A percentile compares a stretch with the other conserved stretches of the same genome.
Evolutionary conservation across 2,797 vertebrate genomes (phyloP).

Genomic region (Clarias platycephalus): DNA sequence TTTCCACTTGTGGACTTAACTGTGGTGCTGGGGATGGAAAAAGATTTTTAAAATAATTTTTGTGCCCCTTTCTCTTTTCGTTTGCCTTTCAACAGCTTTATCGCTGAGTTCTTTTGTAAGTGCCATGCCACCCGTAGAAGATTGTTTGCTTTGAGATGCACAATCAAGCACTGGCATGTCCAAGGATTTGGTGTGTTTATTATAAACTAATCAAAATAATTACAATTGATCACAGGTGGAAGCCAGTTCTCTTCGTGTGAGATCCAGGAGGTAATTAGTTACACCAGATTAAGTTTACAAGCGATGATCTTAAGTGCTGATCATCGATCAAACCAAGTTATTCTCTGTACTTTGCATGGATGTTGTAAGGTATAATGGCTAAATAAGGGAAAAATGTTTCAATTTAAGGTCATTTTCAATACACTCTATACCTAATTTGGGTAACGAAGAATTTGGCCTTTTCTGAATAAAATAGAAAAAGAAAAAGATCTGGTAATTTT

Average conservation of each 20-base stretch:
- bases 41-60: background rate
- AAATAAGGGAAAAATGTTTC: background rate
- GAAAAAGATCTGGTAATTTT: background rate
- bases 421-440: background rate
- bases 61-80: background rate
- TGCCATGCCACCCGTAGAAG: background rate
- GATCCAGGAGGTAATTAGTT: background rate
- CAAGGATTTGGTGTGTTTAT: background rate
- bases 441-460: background rate
- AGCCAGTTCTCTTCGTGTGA: background rate
- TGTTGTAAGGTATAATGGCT: background rate
- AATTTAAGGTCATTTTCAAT: background rate
- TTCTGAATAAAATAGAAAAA: background rate
- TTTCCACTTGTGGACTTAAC: background rate
- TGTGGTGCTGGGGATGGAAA: background rate
- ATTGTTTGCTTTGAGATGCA: background rate
- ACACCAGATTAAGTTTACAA: background rate
- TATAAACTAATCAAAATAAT: background rate
- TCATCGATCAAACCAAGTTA: background rate
- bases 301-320: background rate
- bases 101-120: background rate
- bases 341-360: background rate
- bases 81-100: background rate
- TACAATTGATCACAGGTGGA: background rate
- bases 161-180: background rate